A percentile compares a stretch with the other conserved stretches of the same genome.
These are phyloP conservation scores for Atherinosoma microstoma DNA, from an alignment of 2,797 vertebrate species.

Conservation along the genomic window DNA sequence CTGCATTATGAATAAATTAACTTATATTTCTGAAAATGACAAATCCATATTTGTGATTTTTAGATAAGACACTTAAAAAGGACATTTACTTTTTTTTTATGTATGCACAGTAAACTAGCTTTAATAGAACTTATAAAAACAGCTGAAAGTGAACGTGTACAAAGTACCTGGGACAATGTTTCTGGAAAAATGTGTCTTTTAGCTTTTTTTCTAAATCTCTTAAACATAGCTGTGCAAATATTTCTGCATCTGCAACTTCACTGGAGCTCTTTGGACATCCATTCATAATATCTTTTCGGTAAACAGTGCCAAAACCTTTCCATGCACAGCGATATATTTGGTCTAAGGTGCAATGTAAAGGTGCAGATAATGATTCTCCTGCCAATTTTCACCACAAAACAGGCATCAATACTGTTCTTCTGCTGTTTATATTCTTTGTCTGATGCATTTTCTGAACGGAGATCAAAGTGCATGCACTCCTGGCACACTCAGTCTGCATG, in stretches of 20 bases:
- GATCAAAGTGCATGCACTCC: background rate
- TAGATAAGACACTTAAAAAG: too few relatives aligned
- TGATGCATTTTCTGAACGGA: background rate
- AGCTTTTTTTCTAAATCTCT: too few relatives aligned
- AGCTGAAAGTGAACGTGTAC: background rate
- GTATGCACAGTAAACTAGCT: background rate
- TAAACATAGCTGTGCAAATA: too few relatives aligned
- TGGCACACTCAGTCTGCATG: too few relatives aligned
- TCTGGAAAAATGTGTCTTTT: background rate
- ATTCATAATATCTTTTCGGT: too few relatives aligned
- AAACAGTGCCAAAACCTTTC: too few relatives aligned
- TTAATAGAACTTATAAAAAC: background rate
- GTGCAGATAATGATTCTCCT: background rate
- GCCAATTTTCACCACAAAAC: background rate
- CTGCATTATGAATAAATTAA: background rate
- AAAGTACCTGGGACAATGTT: background rate
- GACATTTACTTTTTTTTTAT: too few relatives aligned
- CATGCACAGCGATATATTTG: too few relatives aligned
- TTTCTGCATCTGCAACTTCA: too few relatives aligned
- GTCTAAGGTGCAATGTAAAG: background rate
- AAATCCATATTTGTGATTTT: too few relatives aligned
- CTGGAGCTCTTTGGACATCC: too few relatives aligned
- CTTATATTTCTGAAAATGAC: too few relatives aligned
- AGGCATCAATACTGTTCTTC: background rate
- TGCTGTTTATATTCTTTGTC: background rate